Percentiles rank a stretch among this genome's conserved stretches.
These are phyloP conservation scores for Potamarius usumacintae DNA, from an alignment of 2,113 vertebrate species.

Conservation along the genomic window DNA sequence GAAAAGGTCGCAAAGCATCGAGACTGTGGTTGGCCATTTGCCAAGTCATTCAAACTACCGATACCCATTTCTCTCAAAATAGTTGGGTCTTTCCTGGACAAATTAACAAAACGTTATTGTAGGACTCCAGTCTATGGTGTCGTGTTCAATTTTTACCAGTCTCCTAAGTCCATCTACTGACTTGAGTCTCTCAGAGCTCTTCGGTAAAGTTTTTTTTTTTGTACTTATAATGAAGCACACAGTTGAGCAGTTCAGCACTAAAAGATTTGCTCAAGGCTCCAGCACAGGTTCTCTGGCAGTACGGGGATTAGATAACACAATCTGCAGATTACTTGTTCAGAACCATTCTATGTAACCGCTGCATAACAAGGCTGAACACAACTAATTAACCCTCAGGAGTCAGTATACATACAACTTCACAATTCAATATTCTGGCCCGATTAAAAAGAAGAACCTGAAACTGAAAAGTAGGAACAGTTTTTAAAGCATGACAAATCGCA, in stretches of 20 bases:
- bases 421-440: neutral
- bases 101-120: neutral
- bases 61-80: neutral
- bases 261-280: neutral
- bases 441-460: neutral
- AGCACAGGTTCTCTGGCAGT: neutral
- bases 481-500: too few relatives aligned
- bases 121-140: neutral
- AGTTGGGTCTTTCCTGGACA: neutral
- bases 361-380: neutral
- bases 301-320: neutral
- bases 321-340: neutral
- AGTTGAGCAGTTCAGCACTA: neutral
- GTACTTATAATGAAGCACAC: conserved; percentile 3
- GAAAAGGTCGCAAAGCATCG: neutral
- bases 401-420: neutral
- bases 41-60: neutral
- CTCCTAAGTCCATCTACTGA: neutral
- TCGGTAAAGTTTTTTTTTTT: neutral
- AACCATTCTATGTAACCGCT: neutral
- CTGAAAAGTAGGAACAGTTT: neutral
- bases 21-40: neutral
- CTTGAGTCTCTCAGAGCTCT: neutral
- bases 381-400: neutral
- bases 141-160: neutral